Percentiles rank a stretch among this genome's conserved stretches.
These are phyloP conservation scores for Desoria tigrina DNA, from an alignment of 2,888 invertebrate species.

Conservation along the genomic window DNA sequence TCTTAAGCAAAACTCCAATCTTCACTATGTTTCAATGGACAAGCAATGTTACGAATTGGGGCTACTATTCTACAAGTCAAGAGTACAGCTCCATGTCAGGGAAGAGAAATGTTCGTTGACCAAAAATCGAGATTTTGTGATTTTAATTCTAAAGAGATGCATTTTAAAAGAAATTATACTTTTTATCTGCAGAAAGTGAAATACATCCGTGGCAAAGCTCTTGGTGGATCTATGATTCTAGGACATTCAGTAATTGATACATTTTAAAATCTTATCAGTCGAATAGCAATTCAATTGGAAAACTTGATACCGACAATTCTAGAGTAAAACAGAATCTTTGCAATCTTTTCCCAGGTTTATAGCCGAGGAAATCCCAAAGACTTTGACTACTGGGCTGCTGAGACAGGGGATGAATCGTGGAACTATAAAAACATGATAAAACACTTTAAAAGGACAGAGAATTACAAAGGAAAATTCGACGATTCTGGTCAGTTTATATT, in stretches of 20 bases:
- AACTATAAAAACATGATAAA: neutral
- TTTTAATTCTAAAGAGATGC: neutral
- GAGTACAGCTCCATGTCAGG: no score
- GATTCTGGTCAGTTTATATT: constrained; percentile 3
- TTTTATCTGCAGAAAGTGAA: neutral
- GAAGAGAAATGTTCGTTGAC: neutral
- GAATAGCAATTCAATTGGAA: neutral
- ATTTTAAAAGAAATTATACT: neutral
- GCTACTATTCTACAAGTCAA: neutral
- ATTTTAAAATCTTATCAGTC: neutral
- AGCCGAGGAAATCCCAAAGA: constrained; percentile 16
- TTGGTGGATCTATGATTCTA: constrained; percentile 11
- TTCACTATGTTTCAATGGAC: constrained; percentile 9
- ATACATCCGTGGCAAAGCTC: constrained; percentile 4
- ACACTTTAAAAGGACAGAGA: constrained; percentile 5
- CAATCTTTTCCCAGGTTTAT: no score
- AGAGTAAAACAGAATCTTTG: no score
- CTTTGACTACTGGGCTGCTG: neutral
- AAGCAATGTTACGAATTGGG: neutral
- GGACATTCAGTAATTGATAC: constrained; percentile 4
- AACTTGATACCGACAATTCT: no score
- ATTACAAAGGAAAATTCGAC: constrained; percentile 15
- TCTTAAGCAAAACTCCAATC: neutral
- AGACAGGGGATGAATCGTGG: neutral
- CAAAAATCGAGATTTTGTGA: neutral